Base-by-base conservation (phyloP, 2,888 invertebrate species). In the Watsonalla cultraria region DNA sequence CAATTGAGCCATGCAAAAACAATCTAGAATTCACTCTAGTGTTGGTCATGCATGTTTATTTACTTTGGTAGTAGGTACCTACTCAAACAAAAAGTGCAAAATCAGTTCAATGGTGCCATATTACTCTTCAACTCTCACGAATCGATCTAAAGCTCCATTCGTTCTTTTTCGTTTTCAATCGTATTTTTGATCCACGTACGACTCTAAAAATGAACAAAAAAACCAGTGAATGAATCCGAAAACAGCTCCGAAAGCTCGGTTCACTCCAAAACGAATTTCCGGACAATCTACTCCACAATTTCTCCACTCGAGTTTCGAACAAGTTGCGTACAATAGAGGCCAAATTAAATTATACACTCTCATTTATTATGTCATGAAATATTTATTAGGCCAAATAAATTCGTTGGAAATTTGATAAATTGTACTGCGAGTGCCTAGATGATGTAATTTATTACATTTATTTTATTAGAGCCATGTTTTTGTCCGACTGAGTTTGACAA, bases 261-360 rank as follows among this genome's bases (percentile, higher is more conserved):
- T 49, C 49, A 37, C 59, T 62, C 55, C 50, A 52, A 58, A 66
- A 55, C 59, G 63, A 70, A 68, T 72, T 74, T 72, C 66, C 61
- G 61, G 61, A 62, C 74, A 71, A 76, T 75, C 68, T 68, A 65
- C 64, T 65, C 60, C 51, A 58, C 62, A 64, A 67, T 60, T 58
- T 55, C 62, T 58, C 58, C 59, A 56, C 58, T 49, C 48, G 53
- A 53, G 51, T 53, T 37, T 39, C 52, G 60, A 60, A 59, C 55
- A 64, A 68, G 55, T 67, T 67, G 53, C 5, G 46, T 70, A 62
- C 67, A 66, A 55, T 68, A 58, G 58, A 48, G 66, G 65, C 57
- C 70, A 66, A 62, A 56, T 50, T 59, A 59, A 62, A 54, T 54
- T 51, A 46, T 56, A 58, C 58, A 56, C 55, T 60, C 54, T 56